Percentiles rank a stretch among this genome's conserved stretches.
phyloP scores from a whole-genome alignment of 1,140 invertebrate species.

The Zelostemma sp. region DNA sequence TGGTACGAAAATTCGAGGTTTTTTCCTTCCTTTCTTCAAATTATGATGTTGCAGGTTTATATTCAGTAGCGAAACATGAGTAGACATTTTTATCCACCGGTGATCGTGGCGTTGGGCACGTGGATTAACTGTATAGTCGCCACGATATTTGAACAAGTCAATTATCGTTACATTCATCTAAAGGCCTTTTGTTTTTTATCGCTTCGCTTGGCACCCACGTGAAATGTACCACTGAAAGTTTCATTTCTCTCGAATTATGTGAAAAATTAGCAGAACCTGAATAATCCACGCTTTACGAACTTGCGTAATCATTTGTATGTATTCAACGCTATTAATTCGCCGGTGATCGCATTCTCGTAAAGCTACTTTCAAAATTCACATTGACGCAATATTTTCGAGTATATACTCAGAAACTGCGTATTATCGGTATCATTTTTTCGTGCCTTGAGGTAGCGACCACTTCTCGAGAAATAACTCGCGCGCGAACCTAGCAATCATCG shows the following conservation, averaged over 20 bases:
- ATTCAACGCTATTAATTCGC: slow-evolving; percentile 34
- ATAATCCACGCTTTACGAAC: slow-evolving; percentile 37
- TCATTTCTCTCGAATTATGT: slow-evolving; percentile 34
- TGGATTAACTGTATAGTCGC: slow-evolving; percentile 20
- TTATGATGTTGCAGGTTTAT: too few relatives aligned
- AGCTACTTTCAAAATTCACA: slow-evolving; percentile 37
- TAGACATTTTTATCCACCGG: not conserved
- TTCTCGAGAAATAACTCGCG: too few relatives aligned
- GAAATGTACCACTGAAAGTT: slow-evolving; percentile 28
- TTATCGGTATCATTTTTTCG: too few relatives aligned
- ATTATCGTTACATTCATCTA: slow-evolving; percentile 26
- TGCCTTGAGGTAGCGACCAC: too few relatives aligned
- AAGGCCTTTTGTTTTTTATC: slow-evolving; percentile 18
- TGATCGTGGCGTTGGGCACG: slow-evolving; percentile 16
- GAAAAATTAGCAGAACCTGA: slow-evolving; percentile 40
- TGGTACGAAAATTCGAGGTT: slow-evolving; percentile 11
- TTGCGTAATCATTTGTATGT: slow-evolving; percentile 45
- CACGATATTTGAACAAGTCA: too few relatives aligned
- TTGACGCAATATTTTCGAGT: slow-evolving; percentile 30
- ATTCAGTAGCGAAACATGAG: too few relatives aligned
- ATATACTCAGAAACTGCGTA: not conserved
- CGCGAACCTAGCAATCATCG: too few relatives aligned
- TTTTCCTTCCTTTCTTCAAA: slow-evolving; percentile 8
- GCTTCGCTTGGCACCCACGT: slow-evolving; percentile 6
- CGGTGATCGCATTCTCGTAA: slow-evolving; percentile 16